phyloP scores from a whole-genome alignment of 1,140 invertebrate species.

The Vanessa atalanta region DNA sequence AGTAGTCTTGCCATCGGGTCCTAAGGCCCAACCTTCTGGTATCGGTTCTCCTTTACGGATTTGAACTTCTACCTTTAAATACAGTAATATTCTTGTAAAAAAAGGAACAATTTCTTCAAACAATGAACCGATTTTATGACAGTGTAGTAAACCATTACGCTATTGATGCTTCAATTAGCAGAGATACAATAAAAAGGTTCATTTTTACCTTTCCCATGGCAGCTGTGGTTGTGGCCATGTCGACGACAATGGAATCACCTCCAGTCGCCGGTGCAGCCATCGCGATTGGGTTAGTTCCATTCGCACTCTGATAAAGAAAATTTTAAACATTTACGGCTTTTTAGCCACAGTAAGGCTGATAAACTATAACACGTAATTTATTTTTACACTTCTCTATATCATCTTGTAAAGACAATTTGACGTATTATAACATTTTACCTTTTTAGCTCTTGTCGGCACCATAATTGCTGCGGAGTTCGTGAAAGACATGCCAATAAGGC shows the following conservation, averaged over 20 bases:
- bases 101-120: too few species aligned
- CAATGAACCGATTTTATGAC: too few species aligned
- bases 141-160: too few species aligned
- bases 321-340: too few species aligned
- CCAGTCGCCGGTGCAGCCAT: constrained; percentile 87
- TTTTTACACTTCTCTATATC: background rate
- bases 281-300: constrained; percentile 95
- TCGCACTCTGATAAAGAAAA: constrained; percentile 79
- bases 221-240: constrained; percentile 96
- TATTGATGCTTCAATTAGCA: too few species aligned
- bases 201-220: constrained; percentile 87
- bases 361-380: too few species aligned
- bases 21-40: constrained; percentile 92
- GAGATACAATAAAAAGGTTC: too few species aligned
- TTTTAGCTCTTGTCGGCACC: constrained; percentile 90
- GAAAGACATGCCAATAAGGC: constrained; percentile 92
- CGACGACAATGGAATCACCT: constrained; percentile 91
- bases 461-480: constrained; percentile 96
- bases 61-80: constrained; percentile 88
- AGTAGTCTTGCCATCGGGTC: constrained; percentile 84
- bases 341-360: too few species aligned
- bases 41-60: constrained; percentile 86
- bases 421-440: constrained; percentile 69
- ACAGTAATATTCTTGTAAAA: background rate
- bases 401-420: background rate